Conservation (phyloP, 2,797 vertebrate species). For the Melanotaenia pygmaea region DNA sequence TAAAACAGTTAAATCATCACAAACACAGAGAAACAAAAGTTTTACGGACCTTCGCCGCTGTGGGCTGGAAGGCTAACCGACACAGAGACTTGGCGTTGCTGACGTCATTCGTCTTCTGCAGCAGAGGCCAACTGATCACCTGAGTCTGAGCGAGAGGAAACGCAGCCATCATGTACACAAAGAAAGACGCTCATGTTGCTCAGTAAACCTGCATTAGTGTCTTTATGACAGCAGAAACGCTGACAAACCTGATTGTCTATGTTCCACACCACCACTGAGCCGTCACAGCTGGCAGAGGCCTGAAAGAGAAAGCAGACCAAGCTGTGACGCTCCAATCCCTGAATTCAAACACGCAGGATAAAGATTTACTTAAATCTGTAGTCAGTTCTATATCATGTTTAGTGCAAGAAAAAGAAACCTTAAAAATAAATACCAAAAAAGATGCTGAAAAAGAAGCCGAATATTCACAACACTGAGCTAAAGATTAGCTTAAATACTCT, state of each 20-base stretch:
- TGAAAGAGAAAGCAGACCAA: slow-evolving; percentile 45
- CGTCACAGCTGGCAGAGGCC: slow-evolving; percentile 96
- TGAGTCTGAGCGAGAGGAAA: slow-evolving; percentile 80
- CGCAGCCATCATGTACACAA: background rate
- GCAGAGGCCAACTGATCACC: slow-evolving; percentile 85
- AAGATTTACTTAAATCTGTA: too few relatives aligned
- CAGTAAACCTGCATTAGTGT: too few relatives aligned
- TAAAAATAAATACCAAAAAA: too few relatives aligned
- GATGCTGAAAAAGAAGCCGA: too few relatives aligned
- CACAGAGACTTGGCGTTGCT: slow-evolving; percentile 92
- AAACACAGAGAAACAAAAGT: background rate
- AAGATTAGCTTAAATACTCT: too few relatives aligned
- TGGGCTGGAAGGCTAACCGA: slow-evolving; percentile 92
- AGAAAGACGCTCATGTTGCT: background rate
- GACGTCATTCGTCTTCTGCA: slow-evolving; percentile 92
- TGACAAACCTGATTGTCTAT: slow-evolving; percentile 89
- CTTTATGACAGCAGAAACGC: background rate
- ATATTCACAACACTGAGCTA: too few relatives aligned
- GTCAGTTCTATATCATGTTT: too few relatives aligned
- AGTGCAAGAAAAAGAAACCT: too few relatives aligned
- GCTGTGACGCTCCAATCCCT: background rate
- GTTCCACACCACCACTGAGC: slow-evolving; percentile 93
- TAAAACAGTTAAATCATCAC: background rate
- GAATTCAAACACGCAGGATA: background rate
- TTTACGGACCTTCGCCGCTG: slow-evolving; percentile 82